Evolutionary conservation across 2,888 invertebrate genomes (phyloP), one percentile per base, ranked within the genome.

Genomic region (Anodontia alba): DNA sequence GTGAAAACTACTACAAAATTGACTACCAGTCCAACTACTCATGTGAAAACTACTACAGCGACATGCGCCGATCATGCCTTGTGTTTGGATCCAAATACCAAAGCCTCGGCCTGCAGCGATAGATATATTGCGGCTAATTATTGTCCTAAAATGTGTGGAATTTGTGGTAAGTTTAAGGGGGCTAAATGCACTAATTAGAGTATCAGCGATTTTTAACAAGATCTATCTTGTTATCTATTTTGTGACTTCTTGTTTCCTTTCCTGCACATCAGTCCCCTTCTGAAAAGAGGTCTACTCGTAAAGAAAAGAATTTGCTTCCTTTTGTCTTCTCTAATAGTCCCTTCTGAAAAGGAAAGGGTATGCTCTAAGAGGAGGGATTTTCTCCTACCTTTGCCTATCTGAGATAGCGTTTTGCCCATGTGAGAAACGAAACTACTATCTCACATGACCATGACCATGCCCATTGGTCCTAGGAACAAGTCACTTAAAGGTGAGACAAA

Each of bases 81-180:
- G 17, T 62, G 62, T 17, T 17, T 10, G 1, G 62, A 62, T 20
- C 62, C 62, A 3, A 31, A 62, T 1, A 62, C 33, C 1, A 31
- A 33, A 17, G 2, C 5, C 1, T 5, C n/a, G 33, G 33, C 62
- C 1, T 62, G 62, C 20, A 62, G 3, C 5, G 33, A 62, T 62
- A 23, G 1, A 5, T 62, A 62, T 20, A 17, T 62, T 62, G 62
- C 62, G 7, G 20, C 31, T 15, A 62, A 10, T 5, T 62, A 15
- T 62, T 62, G 62, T 33, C 62, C 62, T 17, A 62, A 62, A 20
- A 62, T 62, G 62, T 62, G 62, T 33, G 62, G 62, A 33, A 15
- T 62, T 8, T 62, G 62, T 33, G 62, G 54, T 54, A 54, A 54
- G 54, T 20, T 8, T 12, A 38, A 12, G 12, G 38, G 38, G n/a